Evolutionary conservation across 2,888 invertebrate genomes (phyloP).

Genomic region (Tanytarsus gracilentus): DNA sequence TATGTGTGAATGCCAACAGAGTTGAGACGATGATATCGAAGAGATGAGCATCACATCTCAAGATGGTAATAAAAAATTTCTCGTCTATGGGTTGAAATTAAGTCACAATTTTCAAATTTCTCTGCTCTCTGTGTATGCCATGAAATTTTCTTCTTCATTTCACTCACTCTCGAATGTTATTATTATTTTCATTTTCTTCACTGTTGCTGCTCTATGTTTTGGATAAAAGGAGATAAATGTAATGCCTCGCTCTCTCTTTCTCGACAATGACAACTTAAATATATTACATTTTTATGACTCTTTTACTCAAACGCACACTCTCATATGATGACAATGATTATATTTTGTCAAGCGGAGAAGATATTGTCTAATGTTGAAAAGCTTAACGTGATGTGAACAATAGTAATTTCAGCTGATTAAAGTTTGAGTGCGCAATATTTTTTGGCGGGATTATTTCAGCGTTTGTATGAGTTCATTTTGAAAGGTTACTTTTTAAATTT

Average conservation of each 20-base stretch:
- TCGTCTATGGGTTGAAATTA: conserved; percentile 12
- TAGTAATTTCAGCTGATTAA: too few relatives aligned
- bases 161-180: conserved; percentile 2
- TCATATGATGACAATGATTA: too few relatives aligned
- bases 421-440: too few relatives aligned
- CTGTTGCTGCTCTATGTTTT: not conserved
- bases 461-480: too few relatives aligned
- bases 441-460: too few relatives aligned
- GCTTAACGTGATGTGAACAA: too few relatives aligned
- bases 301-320: not conserved
- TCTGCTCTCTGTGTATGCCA: not conserved
- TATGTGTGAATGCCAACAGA: too few relatives aligned
- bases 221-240: conserved; percentile 21
- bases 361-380: too few relatives aligned
- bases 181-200: not conserved
- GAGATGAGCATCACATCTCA: too few relatives aligned
- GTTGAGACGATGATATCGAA: too few relatives aligned
- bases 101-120: conserved; percentile 18
- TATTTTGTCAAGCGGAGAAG: too few relatives aligned
- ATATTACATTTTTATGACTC: conserved; percentile 26
- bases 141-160: not conserved
- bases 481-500: too few relatives aligned
- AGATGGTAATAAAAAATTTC: conserved; percentile 5
- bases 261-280: conserved; percentile 16
- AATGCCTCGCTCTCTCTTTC: conserved; percentile 2